These are phyloP conservation scores for Sigmodon hispidus DNA, from an alignment of 2,113 vertebrate species.

Conservation along the genomic window DNA sequence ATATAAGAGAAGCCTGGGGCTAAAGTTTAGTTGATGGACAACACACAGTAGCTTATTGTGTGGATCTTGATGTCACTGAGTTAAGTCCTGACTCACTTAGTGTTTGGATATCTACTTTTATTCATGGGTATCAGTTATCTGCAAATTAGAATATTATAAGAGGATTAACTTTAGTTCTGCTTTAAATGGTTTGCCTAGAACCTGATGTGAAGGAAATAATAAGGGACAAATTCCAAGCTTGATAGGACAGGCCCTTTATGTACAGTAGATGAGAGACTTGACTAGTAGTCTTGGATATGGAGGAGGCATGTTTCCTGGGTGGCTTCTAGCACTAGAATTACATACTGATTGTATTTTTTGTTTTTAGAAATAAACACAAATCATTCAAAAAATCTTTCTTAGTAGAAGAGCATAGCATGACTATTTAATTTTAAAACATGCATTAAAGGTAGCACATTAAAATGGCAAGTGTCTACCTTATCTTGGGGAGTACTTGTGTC, in stretches of 20 bases:
- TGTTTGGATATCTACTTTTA: not conserved
- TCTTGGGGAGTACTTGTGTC: too few species aligned
- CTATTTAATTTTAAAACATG: not conserved
- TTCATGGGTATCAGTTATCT: not conserved
- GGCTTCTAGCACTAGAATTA: not conserved
- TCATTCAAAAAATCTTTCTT: not conserved
- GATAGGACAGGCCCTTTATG: not conserved
- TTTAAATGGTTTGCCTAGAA: not conserved
- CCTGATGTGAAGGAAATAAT: not conserved
- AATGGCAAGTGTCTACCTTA: not conserved
- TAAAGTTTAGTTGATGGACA: not conserved
- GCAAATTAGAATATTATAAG: not conserved
- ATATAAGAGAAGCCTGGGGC: not conserved
- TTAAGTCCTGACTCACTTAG: not conserved
- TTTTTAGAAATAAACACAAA: not conserved
- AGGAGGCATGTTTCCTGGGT: not conserved
- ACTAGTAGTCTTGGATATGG: not conserved
- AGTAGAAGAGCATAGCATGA: not conserved
- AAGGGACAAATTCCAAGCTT: not conserved
- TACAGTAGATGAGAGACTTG: too few species aligned
- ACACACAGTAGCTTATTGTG: not conserved
- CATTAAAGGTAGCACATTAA: not conserved
- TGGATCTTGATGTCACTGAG: not conserved
- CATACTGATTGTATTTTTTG: not conserved
- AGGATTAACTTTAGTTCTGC: slow-evolving; percentile 3